phyloP scores from a whole-genome alignment of 2,888 invertebrate species.

The Hypomecis punctinalis region DNA sequence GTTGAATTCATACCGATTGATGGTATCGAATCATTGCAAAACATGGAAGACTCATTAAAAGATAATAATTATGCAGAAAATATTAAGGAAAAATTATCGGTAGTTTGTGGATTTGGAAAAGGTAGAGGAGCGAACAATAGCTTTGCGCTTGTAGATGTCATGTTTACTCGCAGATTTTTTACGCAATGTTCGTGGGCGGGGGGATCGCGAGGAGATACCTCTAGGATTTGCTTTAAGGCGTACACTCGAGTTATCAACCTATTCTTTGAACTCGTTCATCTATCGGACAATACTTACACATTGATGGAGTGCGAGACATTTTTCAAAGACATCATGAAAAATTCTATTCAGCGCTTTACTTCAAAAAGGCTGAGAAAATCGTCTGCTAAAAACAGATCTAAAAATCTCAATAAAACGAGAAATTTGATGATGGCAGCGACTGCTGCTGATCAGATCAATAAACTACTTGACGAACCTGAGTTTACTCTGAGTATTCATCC shows the following conservation, averaged over 20 bases:
- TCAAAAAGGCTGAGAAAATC: constrained; percentile 2
- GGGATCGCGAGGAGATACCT: not conserved
- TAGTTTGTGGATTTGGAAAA: constrained; percentile 8
- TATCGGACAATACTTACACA: constrained; percentile 1
- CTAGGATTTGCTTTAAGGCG: constrained; percentile 4
- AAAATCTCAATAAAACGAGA: not conserved
- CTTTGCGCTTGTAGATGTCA: constrained; percentile 6
- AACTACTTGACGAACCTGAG: not conserved
- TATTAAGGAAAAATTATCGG: not conserved
- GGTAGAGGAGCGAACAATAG: constrained; percentile 9
- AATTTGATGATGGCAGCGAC: not conserved
- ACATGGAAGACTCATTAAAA: not conserved
- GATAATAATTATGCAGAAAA: not conserved
- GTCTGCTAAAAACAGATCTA: not conserved
- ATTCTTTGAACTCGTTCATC: constrained; percentile 2
- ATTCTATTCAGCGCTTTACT: not conserved
- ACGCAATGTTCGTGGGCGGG: constrained; percentile 6
- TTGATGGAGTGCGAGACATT: not conserved
- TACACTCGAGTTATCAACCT: constrained; percentile 5
- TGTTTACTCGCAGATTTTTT: constrained; percentile 2
- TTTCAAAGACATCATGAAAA: constrained; percentile 2
- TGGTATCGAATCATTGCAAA: not conserved
- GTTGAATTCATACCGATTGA: not conserved
- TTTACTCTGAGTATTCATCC: not conserved
- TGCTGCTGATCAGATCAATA: constrained; percentile 1